Conservation (phyloP, 2,113 vertebrate genomes). For the Amphilophus citrinellus region DNA sequence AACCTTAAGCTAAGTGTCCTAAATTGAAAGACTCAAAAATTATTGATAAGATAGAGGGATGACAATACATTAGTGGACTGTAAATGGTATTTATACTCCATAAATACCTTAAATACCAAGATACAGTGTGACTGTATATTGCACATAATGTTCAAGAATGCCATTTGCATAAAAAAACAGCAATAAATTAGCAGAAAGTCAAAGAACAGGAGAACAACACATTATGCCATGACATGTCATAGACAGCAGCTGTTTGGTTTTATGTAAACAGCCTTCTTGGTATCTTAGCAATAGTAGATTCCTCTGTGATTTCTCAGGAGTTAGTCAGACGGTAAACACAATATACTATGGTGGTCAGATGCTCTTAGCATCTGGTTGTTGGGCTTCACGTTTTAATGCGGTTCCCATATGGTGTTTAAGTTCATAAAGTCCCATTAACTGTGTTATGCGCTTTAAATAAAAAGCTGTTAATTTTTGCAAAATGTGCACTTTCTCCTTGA, state of each 20-base stretch:
- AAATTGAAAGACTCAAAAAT: not conserved
- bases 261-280: conserved; percentile 7
- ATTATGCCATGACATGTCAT: not conserved
- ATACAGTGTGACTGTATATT: not conserved
- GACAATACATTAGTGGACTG: not conserved
- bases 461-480: conserved; percentile 52
- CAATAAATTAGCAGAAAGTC: not conserved
- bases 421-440: conserved; percentile 52
- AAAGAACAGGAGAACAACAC: not conserved
- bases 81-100: not conserved
- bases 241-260: not conserved
- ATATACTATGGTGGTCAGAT: conserved; percentile 48
- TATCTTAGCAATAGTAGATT: not conserved
- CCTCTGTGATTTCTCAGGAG: not conserved
- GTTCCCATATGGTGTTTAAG: conserved; percentile 48
- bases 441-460: conserved; percentile 35
- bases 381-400: conserved; percentile 17
- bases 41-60: not conserved
- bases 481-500: conserved; percentile 46
- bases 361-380: conserved; percentile 43
- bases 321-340: not conserved
- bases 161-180: not conserved
- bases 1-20: not conserved
- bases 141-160: not conserved
- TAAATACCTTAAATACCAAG: not conserved